These are phyloP conservation scores for Ypsolopha sequella DNA, from an alignment of 2,888 invertebrate species.

Conservation along the genomic window DNA sequence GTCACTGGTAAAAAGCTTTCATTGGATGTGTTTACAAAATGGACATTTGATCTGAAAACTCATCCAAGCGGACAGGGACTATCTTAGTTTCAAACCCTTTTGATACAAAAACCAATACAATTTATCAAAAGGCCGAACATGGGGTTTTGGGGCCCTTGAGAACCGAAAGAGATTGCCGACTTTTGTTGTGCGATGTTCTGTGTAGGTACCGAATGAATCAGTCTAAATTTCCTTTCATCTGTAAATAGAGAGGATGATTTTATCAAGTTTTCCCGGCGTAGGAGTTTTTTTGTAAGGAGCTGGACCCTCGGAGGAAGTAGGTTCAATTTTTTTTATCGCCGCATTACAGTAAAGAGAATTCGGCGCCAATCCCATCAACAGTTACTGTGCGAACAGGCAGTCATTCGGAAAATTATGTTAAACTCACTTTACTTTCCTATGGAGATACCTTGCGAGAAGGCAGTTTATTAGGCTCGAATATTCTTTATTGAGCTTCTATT, in stretches of 20 bases:
- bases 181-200: constrained; percentile 3
- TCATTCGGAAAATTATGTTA: constrained; percentile 63
- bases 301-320: constrained; percentile 25
- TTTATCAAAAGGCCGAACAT: neutral
- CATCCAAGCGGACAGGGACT: too few relatives aligned
- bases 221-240: constrained; percentile 30
- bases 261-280: constrained; percentile 8
- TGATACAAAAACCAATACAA: neutral
- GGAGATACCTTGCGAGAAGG: too few relatives aligned
- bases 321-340: constrained; percentile 64
- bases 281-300: neutral
- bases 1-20: too few relatives aligned
- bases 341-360: constrained; percentile 53
- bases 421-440: constrained; percentile 40
- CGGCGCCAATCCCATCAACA: constrained; percentile 40
- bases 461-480: too few relatives aligned
- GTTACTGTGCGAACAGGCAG: constrained; percentile 39
- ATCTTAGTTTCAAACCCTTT: too few relatives aligned
- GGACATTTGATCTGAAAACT: too few relatives aligned
- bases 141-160: neutral
- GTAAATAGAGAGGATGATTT: constrained; percentile 27
- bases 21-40: too few relatives aligned
- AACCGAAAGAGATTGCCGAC: neutral
- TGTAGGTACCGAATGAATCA: constrained; percentile 25
- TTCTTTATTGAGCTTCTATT: too few relatives aligned